phyloP scores from a whole-genome alignment of 2,797 vertebrate genomes.

The Myotis myotis region DNA sequence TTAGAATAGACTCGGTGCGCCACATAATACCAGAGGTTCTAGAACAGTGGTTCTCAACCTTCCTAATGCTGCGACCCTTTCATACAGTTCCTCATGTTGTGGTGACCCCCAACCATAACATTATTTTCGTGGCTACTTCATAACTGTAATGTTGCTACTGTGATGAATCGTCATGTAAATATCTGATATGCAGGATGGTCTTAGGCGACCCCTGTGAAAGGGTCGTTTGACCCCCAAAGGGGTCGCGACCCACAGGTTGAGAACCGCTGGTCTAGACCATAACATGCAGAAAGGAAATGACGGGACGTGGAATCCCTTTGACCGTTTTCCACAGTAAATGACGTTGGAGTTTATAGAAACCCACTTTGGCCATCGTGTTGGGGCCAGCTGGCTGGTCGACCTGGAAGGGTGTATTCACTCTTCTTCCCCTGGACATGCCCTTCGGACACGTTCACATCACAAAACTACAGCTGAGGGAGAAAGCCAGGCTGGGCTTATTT shows the following conservation, averaged over 20 bases:
- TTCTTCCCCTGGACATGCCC: not conserved
- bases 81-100: no score
- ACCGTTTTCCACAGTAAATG: not conserved
- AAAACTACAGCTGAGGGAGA: not conserved
- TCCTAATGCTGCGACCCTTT: no score
- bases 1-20: not conserved
- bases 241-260: no score
- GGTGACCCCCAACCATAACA: no score
- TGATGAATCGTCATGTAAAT: no score
- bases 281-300: not conserved
- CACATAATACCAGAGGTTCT: not conserved
- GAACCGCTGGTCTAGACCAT: no score
- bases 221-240: no score
- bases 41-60: not conserved
- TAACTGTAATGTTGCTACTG: no score
- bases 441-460: not conserved
- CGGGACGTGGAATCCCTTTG: not conserved
- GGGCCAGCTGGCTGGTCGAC: not conserved
- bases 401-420: not conserved
- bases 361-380: not conserved
- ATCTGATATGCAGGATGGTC: no score
- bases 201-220: no score
- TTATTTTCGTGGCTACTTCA: no score
- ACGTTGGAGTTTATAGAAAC: not conserved
- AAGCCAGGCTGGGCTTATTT: not conserved